phyloP scores from a whole-genome alignment of 1,140 invertebrate species.

The Epicauta chinensis region DNA sequence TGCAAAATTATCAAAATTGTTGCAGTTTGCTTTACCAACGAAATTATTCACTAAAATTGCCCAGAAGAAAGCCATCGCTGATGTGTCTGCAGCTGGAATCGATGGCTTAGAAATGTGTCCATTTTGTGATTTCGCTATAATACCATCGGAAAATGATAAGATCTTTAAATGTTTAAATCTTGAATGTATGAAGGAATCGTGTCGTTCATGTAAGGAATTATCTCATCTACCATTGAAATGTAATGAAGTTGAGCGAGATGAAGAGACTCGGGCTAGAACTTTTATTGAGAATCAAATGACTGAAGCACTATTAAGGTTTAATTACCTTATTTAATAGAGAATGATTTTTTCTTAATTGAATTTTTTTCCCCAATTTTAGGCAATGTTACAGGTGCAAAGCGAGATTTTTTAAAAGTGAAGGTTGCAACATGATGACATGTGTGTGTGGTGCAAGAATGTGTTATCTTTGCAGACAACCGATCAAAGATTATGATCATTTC shows the following conservation, averaged over 20 bases:
- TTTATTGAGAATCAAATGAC: conserved; percentile 62
- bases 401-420: conserved; percentile 56
- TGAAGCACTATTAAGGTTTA: conserved; percentile 52
- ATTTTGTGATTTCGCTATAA: conserved; percentile 57
- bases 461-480: conserved; percentile 56
- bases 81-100: conserved; percentile 53
- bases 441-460: conserved; percentile 62
- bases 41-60: conserved; percentile 22
- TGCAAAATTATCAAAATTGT: not conserved
- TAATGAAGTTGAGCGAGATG: conserved; percentile 54
- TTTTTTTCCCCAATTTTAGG: conserved; percentile 43
- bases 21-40: conserved; percentile 47
- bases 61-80: conserved; percentile 48
- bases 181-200: conserved; percentile 60
- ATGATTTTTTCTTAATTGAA: not conserved
- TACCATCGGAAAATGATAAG: conserved; percentile 51
- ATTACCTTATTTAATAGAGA: conserved; percentile 16
- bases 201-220: conserved; percentile 54
- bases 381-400: conserved; percentile 55
- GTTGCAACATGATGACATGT: conserved; percentile 70
- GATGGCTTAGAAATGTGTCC: conserved; percentile 57
- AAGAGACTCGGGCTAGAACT: conserved; percentile 50
- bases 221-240: conserved; percentile 61
- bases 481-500: conserved; percentile 59
- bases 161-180: conserved; percentile 59